A percentile compares a stretch with the other conserved stretches of the same genome.
phyloP scores from a whole-genome alignment of 2,113 vertebrate species.

The Scolopax mira region DNA sequence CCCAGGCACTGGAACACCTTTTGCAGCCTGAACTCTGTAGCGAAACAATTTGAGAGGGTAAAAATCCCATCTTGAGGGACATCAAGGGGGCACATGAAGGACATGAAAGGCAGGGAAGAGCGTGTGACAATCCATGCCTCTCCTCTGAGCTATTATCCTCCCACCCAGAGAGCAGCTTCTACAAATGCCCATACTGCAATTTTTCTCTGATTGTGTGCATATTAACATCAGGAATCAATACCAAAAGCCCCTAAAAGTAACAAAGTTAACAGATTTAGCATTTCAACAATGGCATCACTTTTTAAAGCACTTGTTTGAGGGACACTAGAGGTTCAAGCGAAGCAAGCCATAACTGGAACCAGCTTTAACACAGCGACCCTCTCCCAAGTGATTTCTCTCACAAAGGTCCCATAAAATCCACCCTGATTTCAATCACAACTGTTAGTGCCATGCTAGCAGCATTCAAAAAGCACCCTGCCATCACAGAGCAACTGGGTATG shows the following conservation, averaged over 20 bases:
- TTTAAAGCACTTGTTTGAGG: neutral
- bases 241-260: neutral
- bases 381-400: neutral
- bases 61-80: neutral
- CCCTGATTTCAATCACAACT: neutral
- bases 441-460: neutral
- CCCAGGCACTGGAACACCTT: neutral
- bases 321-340: neutral
- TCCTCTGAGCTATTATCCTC: neutral
- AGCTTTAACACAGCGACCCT: neutral
- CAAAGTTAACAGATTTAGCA: neutral
- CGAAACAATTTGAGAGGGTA: neutral
- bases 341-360: neutral
- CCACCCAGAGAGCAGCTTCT: neutral
- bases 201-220: neutral
- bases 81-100: neutral
- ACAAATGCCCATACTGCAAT: neutral
- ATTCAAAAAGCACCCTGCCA: neutral
- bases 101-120: neutral
- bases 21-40: neutral
- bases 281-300: neutral
- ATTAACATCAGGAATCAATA: neutral
- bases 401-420: neutral
- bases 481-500: neutral
- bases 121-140: neutral